Base-by-base conservation (phyloP, 2,797 vertebrate genomes). In the Carapus acus region DNA sequence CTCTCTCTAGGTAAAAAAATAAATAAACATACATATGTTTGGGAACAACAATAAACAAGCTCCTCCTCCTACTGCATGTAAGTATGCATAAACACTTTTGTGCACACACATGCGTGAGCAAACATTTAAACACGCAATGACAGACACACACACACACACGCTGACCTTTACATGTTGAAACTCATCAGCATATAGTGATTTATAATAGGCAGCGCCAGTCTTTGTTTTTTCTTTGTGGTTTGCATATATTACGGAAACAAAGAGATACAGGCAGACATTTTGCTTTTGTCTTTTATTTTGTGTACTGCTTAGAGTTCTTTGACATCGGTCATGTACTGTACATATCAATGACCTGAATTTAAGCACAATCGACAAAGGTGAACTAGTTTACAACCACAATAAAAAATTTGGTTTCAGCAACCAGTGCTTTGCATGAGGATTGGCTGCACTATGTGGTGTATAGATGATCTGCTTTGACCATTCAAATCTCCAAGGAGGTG, bases 151-250 rank as follows among this genome's bases (percentile, higher is more conserved):
- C 65, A 68, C 65, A 73, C 36, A 24, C 67, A 29, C 46, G n/a
- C 74, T 77, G 79, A 81, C 74, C 74, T 83, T 81, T 80, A 65
- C 58, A 39, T 71, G 76, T 72, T 52, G 58, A 66, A 65, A 41
- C 65, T 81, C 72, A 80, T 83, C 76, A 81, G 70, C 79, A 80
- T 80, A 78, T 69, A 77, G 65, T 74, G 68, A 73, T 83, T 80
- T 76, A 70, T 74, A 75, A 74, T 62, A 34, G 65, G 52, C 71
- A 1, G 56, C 59, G 72, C 70, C 67, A 63, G 69, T 76, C 73
- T 65, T 52, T 11, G 39, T 33, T 41, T 55, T 51, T 20, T 36
- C 7, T 3, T 6, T 12, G 9, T 40, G 34, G 53, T 57, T 37
- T 71, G 73, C 66, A 68, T 76, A 63, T 68, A 66, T 76, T 68